phyloP scores from a whole-genome alignment of 2,888 invertebrate genomes.

The Willowsia nigromaculata region DNA sequence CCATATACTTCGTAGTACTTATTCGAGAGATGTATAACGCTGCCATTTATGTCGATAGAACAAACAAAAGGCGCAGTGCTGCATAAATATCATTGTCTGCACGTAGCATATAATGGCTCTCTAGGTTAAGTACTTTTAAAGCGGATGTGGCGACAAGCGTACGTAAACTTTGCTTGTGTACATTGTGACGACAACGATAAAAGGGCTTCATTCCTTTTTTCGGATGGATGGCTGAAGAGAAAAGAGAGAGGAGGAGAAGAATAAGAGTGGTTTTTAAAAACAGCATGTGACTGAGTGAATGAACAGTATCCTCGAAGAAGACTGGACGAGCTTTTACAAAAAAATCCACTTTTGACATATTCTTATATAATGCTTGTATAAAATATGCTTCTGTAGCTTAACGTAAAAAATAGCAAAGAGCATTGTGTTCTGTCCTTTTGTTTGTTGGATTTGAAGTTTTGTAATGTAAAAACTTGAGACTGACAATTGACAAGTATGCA shows the following conservation, averaged over 20 bases:
- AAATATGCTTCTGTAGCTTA: no score
- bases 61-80: not conserved
- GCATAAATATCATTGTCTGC: not conserved
- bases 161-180: slow-evolving; percentile 27
- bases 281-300: not conserved
- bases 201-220: not conserved
- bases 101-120: not conserved
- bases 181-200: slow-evolving; percentile 18
- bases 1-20: not conserved
- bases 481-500: no score
- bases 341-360: not conserved
- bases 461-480: no score
- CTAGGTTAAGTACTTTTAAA: slow-evolving; percentile 55
- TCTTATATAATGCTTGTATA: not conserved
- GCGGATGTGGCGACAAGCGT: slow-evolving; percentile 58
- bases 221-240: not conserved
- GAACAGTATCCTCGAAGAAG: not conserved
- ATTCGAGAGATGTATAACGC: not conserved
- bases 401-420: no score
- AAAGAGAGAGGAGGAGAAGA: not conserved
- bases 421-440: no score
- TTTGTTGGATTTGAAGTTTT: no score
- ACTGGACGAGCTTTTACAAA: not conserved
- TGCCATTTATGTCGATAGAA: not conserved
- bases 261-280: slow-evolving; percentile 32